phyloP scores from a whole-genome alignment of 2,113 vertebrate species.

The Toxostoma redivivum region DNA sequence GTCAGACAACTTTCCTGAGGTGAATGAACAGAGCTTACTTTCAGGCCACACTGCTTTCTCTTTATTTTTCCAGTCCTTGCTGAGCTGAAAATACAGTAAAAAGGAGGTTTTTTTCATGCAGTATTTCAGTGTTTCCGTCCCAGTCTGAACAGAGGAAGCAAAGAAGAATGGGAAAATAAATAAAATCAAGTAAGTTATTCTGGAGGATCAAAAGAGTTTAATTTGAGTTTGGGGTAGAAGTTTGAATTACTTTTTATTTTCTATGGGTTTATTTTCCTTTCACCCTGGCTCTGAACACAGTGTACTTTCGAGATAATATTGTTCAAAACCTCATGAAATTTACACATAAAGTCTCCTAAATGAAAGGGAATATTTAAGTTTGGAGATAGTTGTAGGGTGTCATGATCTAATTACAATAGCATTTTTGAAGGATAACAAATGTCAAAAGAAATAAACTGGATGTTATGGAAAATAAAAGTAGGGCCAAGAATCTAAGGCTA shows the following conservation, averaged over 20 bases:
- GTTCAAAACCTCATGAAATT: constrained; percentile 44
- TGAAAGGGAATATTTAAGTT: constrained; percentile 41
- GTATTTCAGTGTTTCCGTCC: background rate
- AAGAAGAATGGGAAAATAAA: constrained; percentile 55
- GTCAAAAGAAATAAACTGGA: constrained; percentile 32
- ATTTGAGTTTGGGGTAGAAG: constrained; percentile 5
- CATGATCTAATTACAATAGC: constrained; percentile 47
- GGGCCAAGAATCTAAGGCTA: constrained; percentile 36
- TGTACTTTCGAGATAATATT: constrained; percentile 46
- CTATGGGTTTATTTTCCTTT: constrained; percentile 49
- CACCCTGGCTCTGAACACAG: constrained; percentile 2
- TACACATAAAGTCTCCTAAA: constrained; percentile 11
- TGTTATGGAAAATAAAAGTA: constrained; percentile 40
- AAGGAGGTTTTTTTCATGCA: background rate
- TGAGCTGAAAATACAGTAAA: constrained; percentile 11
- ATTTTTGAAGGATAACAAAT: constrained; percentile 30
- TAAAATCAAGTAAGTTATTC: constrained; percentile 36
- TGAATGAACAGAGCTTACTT: constrained; percentile 1
- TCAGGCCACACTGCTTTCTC: background rate
- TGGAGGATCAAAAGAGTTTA: constrained; percentile 38
- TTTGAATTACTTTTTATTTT: constrained; percentile 35
- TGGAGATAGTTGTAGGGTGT: constrained; percentile 4
- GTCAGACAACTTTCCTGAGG: background rate
- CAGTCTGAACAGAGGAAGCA: constrained; percentile 15
- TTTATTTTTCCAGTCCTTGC: background rate